These are phyloP conservation scores for Cylas formicarius DNA, from an alignment of 1,140 invertebrate genomes.

Conservation along the genomic window DNA sequence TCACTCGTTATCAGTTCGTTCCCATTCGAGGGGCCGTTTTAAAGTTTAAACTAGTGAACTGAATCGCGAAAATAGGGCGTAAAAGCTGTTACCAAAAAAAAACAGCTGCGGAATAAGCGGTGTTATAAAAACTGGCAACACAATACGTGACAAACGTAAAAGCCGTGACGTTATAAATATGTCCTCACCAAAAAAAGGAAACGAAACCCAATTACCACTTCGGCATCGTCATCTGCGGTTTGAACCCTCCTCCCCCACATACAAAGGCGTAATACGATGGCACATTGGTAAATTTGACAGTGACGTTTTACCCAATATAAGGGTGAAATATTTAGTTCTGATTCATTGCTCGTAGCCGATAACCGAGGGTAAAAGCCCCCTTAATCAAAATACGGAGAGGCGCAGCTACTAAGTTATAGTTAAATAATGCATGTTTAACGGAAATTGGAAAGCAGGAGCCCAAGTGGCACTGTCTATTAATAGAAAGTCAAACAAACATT, in stretches of 20 bases:
- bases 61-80: too few relatives aligned
- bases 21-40: too few relatives aligned
- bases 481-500: too few relatives aligned
- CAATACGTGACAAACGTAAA: slow-evolving; percentile 18
- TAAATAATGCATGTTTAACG: slow-evolving; percentile 24
- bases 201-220: slow-evolving; percentile 26
- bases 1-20: too few relatives aligned
- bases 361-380: slow-evolving; percentile 11
- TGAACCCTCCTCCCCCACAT: slow-evolving; percentile 20
- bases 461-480: too few relatives aligned
- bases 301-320: slow-evolving; percentile 21
- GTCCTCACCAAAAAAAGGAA: slow-evolving; percentile 23
- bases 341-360: slow-evolving; percentile 25
- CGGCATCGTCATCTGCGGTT: slow-evolving; percentile 23
- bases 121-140: too few relatives aligned
- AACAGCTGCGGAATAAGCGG: too few relatives aligned
- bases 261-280: slow-evolving; percentile 17
- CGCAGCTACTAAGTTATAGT: slow-evolving; percentile 21
- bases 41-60: too few relatives aligned
- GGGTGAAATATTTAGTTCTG: slow-evolving; percentile 25
- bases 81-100: too few relatives aligned
- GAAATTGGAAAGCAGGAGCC: too few relatives aligned
- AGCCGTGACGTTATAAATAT: slow-evolving; percentile 22
- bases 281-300: slow-evolving; percentile 25
- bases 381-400: slow-evolving; percentile 21